phyloP scores from a whole-genome alignment of 2,113 vertebrate species.

The Poecile atricapillus region DNA sequence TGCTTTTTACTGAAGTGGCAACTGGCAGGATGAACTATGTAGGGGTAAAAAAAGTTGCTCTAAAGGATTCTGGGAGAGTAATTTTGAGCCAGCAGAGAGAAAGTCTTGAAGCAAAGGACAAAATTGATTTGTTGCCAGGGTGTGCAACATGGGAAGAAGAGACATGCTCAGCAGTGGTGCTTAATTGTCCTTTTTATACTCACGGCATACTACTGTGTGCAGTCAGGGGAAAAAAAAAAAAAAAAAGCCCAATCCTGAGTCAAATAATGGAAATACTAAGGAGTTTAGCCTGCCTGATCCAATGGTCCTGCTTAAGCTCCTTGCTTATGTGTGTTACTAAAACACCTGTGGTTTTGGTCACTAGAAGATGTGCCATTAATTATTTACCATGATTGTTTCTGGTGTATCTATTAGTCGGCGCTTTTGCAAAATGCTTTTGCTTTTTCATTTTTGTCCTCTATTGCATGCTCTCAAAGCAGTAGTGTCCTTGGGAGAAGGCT shows the following conservation, averaged over 20 bases:
- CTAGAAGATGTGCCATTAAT: neutral
- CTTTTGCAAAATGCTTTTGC: neutral
- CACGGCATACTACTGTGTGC: neutral
- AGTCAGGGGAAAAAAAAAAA: neutral
- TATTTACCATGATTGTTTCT: neutral
- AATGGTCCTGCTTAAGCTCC: neutral
- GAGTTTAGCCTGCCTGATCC: neutral
- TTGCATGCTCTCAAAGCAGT: neutral
- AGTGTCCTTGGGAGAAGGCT: neutral
- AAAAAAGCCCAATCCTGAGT: neutral
- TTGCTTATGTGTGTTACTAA: neutral
- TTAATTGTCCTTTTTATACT: slow-evolving; percentile 24
- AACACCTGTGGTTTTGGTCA: neutral
- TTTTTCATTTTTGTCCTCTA: neutral
- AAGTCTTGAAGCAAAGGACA: slow-evolving; percentile 26
- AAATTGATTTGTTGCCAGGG: slow-evolving; percentile 41
- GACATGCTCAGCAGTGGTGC: slow-evolving; percentile 2
- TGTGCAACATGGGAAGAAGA: slow-evolving; percentile 18
- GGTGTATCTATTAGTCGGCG: neutral
- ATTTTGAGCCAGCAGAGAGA: slow-evolving; percentile 11
- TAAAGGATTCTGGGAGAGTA: slow-evolving; percentile 19
- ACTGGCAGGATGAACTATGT: slow-evolving; percentile 11
- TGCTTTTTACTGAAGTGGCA: slow-evolving; percentile 37
- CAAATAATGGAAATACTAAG: neutral
- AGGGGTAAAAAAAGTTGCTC: neutral